Percentiles rank a stretch among this genome's conserved stretches.
These are phyloP conservation scores for Penaeus chinensis DNA, from an alignment of 1,140 invertebrate genomes.

Conservation along the genomic window DNA sequence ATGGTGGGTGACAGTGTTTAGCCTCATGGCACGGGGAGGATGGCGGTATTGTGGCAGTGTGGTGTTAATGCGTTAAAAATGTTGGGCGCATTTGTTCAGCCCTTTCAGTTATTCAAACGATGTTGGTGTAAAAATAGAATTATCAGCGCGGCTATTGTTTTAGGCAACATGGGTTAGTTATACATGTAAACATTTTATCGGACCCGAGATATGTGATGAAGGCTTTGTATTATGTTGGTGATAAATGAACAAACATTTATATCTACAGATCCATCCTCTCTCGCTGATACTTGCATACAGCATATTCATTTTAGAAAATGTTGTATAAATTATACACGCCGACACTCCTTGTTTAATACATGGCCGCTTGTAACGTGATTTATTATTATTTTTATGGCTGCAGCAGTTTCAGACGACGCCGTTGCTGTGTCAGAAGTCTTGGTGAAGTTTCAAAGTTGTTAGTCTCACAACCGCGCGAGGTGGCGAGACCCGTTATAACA, in stretches of 20 bases:
- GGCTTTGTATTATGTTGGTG: no score
- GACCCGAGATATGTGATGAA: no score
- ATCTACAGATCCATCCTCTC: background rate
- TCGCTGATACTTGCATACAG: conserved; percentile 6
- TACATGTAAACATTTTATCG: no score
- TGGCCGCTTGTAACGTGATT: conserved; percentile 31
- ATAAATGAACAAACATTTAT: background rate
- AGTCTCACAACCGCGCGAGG: background rate
- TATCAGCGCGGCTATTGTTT: no score
- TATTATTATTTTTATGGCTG: background rate
- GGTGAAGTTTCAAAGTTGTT: background rate
- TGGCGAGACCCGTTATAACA: background rate
- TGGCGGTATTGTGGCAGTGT: background rate
- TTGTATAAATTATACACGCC: conserved; percentile 6
- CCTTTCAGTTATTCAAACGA: no score
- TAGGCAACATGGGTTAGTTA: no score
- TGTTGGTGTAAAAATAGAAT: no score
- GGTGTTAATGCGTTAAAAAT: no score
- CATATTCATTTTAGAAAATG: background rate
- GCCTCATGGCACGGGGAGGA: background rate
- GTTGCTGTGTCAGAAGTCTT: conserved; percentile 23
- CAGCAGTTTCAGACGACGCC: conserved; percentile 30
- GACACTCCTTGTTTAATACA: conserved; percentile 25
- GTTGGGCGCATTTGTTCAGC: no score
- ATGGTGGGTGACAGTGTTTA: background rate